Base-by-base conservation (phyloP, 1,140 invertebrate genomes). In the Polyergus mexicanus region DNA sequence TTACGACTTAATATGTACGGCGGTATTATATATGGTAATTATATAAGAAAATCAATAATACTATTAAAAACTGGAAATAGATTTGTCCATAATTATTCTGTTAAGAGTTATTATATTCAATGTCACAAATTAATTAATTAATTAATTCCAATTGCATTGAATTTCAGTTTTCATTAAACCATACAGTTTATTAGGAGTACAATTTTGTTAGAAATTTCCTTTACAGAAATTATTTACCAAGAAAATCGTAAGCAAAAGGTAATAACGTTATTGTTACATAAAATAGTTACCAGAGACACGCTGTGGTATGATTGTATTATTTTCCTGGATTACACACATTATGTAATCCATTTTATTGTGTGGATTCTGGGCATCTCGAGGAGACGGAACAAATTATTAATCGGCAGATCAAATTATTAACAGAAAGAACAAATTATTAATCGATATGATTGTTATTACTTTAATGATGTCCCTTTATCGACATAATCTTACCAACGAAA, bases 111-210 rank as follows among this genome's bases (percentile, higher is more conserved):
- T 35, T 54, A 69, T 2, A 41, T 56, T 80, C 47, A 81, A 72
- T 19, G 25, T 10, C 19, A 25, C 25, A 44, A 81, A 44, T 72
- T 32, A 32, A 81, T 71, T 71, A 44, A 44, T 72, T 81, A 32
- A 32, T 22, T 2, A 44, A 19, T 60, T n/a, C 11, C 19, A 4
- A 32, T 32, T 13, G 5, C 28, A 10, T 19, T 63, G 32, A 10
- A 41, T n/a, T 19, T 5, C n/a, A 13, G 54, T 41, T 41, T 66
- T 35, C 13, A 4, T 22, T 65, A 10, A 51, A 47, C 16, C 28
- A 10, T 8, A 8, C 4, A 28, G 22, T n/a, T 74, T 38, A 44
- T 19, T 22, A 19, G 25, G 6, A 56, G 44, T 6, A n/a, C 11
- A 10, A 19, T 32, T 13, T 6, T 38, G 13, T 35, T 3, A 47